Base-by-base conservation (phyloP, 2,888 invertebrate species). In the Celastrina argiolus region DNA sequence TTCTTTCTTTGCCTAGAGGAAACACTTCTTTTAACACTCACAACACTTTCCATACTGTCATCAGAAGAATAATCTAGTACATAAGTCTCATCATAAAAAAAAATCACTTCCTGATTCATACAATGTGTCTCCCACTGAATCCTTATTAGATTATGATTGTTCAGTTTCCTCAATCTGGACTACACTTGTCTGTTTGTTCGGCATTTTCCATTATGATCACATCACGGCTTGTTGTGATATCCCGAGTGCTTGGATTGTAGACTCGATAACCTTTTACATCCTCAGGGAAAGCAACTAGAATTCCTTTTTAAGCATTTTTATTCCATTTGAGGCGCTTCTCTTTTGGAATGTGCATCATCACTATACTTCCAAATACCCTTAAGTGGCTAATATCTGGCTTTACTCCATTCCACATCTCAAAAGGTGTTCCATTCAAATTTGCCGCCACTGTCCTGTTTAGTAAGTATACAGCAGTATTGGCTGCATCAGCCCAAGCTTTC, bases 231-330 rank as follows among this genome's bases (percentile, higher is more conserved):
- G 51, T 71, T 66, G 63, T 74, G 69, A 14, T 71, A 71, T 63
- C 69, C 70, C 8, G 69, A 63, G 63, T 68, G 64, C 56, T 71
- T 65, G 45, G 72, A 67, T 76, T 61, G 65, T 72, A 76, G 1
- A 76, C 10, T 0, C 74, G 28, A 61, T 74, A 75, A 0, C 76
- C 75, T 45, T 76, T 76, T 0, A 68, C 39, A 69, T 73, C 70
- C 0, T 75, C 74, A 2, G 74, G 39, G 64, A 70, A 76, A 1
- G 74, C 75, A 61, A 75, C 70, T 14, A 74, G 66, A n/a, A 61
- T 58, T 41, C 63, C 26, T 64, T 71, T 67, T 18, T 45, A 22
- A 0, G 73, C 65, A 42, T 75, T 74, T n/a, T 68, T 74, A 39
- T 75, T 73, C 75, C 71, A 74, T 59, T 75, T 74, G 4, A 0